These are phyloP conservation scores for Bos javanicus DNA, from an alignment of 2,113 vertebrate genomes.

Conservation along the genomic window DNA sequence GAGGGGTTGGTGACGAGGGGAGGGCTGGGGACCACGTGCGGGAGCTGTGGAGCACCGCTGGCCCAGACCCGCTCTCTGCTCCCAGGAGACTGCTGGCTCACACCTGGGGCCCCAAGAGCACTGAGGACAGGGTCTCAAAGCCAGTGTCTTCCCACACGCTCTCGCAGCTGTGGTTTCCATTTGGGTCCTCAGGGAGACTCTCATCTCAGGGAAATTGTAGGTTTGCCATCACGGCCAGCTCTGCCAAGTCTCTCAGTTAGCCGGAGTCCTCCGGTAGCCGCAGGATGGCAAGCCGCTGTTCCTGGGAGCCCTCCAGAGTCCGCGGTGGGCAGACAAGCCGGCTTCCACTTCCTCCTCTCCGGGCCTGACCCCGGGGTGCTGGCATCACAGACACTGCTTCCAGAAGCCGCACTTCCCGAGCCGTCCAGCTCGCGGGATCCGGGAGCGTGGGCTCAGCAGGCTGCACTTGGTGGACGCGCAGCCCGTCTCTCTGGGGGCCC, in stretches of 20 bases:
- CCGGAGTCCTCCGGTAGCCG: not conserved
- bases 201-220: constrained; percentile 63
- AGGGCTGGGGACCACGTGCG: accelerated
- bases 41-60: not conserved
- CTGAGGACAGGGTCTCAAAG: not conserved
- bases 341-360: not conserved
- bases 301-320: not conserved
- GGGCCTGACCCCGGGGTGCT: not conserved
- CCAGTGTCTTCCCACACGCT: accelerated
- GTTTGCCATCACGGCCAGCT: constrained; percentile 48
- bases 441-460: not conserved
- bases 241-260: constrained; percentile 67
- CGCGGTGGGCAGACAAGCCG: constrained; percentile 44
- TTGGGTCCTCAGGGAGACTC: constrained; percentile 44
- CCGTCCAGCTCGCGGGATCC: not conserved
- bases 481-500: not conserved
- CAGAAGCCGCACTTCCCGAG: not conserved
- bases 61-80: not conserved
- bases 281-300: constrained; percentile 38
- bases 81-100: not conserved
- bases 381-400: constrained; percentile 18
- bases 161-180: constrained; percentile 15
- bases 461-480: accelerated
- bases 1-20: accelerated
- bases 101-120: not conserved